Base-by-base conservation (phyloP, 92 coral and sea anemone species). In the Actinernus sp. region DNA sequence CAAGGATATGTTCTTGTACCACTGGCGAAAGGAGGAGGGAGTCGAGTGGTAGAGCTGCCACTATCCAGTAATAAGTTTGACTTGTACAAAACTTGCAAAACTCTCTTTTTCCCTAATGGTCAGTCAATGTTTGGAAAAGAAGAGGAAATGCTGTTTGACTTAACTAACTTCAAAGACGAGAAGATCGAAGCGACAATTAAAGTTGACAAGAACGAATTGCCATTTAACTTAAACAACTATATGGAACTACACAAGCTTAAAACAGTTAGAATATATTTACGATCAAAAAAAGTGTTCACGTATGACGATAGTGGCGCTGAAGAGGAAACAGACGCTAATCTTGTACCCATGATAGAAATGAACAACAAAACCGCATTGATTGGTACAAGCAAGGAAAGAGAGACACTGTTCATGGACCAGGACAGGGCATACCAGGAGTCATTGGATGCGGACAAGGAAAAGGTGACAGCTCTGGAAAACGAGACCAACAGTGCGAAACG, bases 41-140 rank as follows among this genome's bases (percentile, higher is more conserved):
- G 46, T 30, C 39, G 73, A 37, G 14, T 7, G 41, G 41, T 36
- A 14, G 41, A 36, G 7, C 8, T 36, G 14, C 41, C 41, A 7
- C 41, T 36, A 7, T 14, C 41, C 7, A 14, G 8, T 14, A 36
- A 36, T 14, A 36, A 36, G 41, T 36, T 36, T 36, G 41, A 36
- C 8, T 7, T 36, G 14, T 7, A 7, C 8, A 36, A 36, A 36
- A 7, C 14, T 69, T 56, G 56, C 37, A 69, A 69, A 69, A 39
- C 61, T 40, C 39, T 61, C 37, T 83, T 83, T 68, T 83, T 83
- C 73, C 78, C 72, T 65, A 65, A 62, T 61, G 89, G 85, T 23
- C 55, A 60, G 55, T 76, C 79, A 31, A 3, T 58, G 50, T 74
- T 58, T 68, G 85, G 89, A 33, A 76, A 67, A 29, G 67, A 40